phyloP scores from a whole-genome alignment of 2,888 invertebrate species.

The Blastobasis adustella region DNA sequence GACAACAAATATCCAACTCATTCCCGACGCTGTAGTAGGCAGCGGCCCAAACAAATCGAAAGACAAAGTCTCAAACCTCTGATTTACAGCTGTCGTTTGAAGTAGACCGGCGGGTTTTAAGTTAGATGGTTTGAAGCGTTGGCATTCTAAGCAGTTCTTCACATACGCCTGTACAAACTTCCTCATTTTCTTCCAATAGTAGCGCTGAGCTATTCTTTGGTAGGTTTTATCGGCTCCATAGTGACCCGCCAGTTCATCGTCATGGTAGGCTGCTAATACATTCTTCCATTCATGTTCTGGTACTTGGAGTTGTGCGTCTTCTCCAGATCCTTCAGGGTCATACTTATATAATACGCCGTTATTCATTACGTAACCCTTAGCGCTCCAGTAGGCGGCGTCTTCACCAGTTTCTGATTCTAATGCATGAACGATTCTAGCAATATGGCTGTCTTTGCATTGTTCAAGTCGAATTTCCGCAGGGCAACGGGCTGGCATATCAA shows the following conservation, averaged over 20 bases:
- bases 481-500: background rate
- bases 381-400: conserved; percentile 6
- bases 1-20: conserved; percentile 15
- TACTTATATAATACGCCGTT: conserved; percentile 9
- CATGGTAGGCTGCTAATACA: conserved; percentile 16
- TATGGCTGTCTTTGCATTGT: background rate
- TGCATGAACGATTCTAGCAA: background rate
- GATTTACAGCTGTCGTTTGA: background rate
- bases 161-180: conserved; percentile 4
- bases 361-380: conserved; percentile 9
- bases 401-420: background rate
- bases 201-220: conserved; percentile 1
- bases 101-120: background rate
- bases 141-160: background rate
- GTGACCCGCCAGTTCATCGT: conserved; percentile 22
- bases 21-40: background rate
- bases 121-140: background rate
- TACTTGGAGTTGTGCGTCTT: conserved; percentile 12
- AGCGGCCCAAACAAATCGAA: background rate
- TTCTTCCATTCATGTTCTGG: conserved; percentile 14
- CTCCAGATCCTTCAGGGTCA: conserved; percentile 5
- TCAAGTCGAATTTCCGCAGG: background rate
- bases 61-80: background rate
- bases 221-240: conserved; percentile 8
- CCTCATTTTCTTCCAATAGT: conserved; percentile 6